Base-by-base conservation (phyloP, 2,113 vertebrate species). In the Otolemur garnettii region DNA sequence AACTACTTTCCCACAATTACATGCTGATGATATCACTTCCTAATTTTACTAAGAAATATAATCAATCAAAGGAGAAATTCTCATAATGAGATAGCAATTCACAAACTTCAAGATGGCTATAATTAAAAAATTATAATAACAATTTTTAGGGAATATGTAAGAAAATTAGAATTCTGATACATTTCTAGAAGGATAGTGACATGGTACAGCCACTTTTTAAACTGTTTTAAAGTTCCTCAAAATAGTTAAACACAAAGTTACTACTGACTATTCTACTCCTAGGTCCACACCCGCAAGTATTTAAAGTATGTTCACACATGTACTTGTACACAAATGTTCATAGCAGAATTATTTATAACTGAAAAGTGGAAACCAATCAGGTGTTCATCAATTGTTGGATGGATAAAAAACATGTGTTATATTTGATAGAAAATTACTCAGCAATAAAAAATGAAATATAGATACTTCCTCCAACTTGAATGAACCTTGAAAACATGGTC, bases 21-120 rank as follows among this genome's bases (percentile, higher is more conserved):
- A 79, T 38, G 30, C 18, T 74, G 55, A 50, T 92, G 10, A 64
- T 72, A 66, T 45, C 50, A 4, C 19, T 94, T 85, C 66, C 8
- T 59, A 94, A 94, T 55, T 96, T 87, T 53, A 55, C 18, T 42
- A n/a, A 91, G 81, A 86, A 42, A 82, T 89, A 62, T 24, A 35
- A 77, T 11, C 9, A 68, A 60, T 68, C 38, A 82, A 57, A 75
- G 30, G 69, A 78, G 7, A 83, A 64, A 6, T 57, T 45, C 35
- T 79, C 19, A 71, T 18, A 55, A 18, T 71, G 18, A 72, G 18
- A 88, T 64, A 15, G n/a, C 45, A 24, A 22, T 83, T n/a, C 38
- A 90, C 26, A 71, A 72, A 33, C 21, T 62, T 77, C 45, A 45
- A 17, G 22, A 45, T 79, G 55, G 22, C 50, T 85, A 57, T 90